Conservation (phyloP, 1,140 invertebrate species). For the Palaemon carinicauda region DNA sequence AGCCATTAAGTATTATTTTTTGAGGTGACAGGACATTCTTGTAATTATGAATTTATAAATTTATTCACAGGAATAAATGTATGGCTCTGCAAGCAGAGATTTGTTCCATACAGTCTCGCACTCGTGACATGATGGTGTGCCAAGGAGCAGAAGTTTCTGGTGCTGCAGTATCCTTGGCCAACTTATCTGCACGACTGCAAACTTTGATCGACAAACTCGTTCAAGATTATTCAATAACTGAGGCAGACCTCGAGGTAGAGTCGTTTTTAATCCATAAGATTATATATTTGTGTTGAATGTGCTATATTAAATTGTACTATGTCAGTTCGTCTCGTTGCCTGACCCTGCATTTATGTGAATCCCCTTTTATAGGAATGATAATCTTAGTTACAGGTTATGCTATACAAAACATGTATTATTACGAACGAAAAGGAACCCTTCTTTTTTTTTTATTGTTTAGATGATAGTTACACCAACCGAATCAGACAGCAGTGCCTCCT, state of each 20-base stretch:
- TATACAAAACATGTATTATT: background rate
- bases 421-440: background rate
- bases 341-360: background rate
- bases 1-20: no score
- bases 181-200: slow-evolving; percentile 75
- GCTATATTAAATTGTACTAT: background rate
- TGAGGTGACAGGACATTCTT: background rate
- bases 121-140: slow-evolving; percentile 73
- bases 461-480: slow-evolving; percentile 58
- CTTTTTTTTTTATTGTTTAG: slow-evolving; percentile 26
- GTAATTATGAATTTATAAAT: background rate
- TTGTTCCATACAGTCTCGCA: slow-evolving; percentile 71
- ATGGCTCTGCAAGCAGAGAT: slow-evolving; percentile 74
- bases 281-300: background rate
- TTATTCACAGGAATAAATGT: slow-evolving; percentile 71
- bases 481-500: slow-evolving; percentile 56
- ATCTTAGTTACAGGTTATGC: no score
- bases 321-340: background rate
- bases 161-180: slow-evolving; percentile 76
- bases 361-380: background rate
- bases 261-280: no score
- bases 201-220: slow-evolving; percentile 47
- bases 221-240: slow-evolving; percentile 57
- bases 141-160: slow-evolving; percentile 77
- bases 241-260: slow-evolving; percentile 48